Evolutionary conservation across 2,888 invertebrate genomes (phyloP).

Genomic region (Diarsia rubi): DNA sequence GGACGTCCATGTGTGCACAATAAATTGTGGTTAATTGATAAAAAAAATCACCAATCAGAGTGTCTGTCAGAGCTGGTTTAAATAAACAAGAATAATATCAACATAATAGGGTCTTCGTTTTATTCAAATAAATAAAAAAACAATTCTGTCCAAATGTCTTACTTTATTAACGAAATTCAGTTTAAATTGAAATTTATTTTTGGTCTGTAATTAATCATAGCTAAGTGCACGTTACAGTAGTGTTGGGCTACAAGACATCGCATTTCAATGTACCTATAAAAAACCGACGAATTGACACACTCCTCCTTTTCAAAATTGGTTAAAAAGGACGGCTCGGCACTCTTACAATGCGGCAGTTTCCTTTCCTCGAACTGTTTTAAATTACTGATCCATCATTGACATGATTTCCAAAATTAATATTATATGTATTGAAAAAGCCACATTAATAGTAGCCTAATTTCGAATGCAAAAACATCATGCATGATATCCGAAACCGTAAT

Average conservation of each 20-base stretch:
- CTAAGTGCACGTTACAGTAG: neutral
- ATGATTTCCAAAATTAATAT: no score
- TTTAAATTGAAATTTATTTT: neutral
- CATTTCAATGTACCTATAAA: neutral
- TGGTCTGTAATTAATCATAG: no score
- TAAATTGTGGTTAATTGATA: conserved; percentile 9
- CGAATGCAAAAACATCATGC: neutral
- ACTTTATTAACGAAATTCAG: neutral
- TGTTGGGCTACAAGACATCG: neutral
- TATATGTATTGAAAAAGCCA: neutral
- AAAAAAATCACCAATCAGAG: conserved; percentile 22
- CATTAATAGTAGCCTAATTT: neutral
- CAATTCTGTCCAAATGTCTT: neutral
- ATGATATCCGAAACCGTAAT: neutral
- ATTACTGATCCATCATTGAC: no score
- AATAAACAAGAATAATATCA: neutral
- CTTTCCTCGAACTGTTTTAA: no score
- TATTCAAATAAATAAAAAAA: neutral
- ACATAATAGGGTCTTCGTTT: conserved; percentile 3
- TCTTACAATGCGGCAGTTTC: no score
- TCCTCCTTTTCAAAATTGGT: no score
- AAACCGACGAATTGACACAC: no score
- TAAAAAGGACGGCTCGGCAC: no score
- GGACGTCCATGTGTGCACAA: neutral
- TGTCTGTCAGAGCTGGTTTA: conserved; percentile 4